Conservation (phyloP, 2,888 invertebrate genomes). For the Pyrocoelia pectoralis region DNA sequence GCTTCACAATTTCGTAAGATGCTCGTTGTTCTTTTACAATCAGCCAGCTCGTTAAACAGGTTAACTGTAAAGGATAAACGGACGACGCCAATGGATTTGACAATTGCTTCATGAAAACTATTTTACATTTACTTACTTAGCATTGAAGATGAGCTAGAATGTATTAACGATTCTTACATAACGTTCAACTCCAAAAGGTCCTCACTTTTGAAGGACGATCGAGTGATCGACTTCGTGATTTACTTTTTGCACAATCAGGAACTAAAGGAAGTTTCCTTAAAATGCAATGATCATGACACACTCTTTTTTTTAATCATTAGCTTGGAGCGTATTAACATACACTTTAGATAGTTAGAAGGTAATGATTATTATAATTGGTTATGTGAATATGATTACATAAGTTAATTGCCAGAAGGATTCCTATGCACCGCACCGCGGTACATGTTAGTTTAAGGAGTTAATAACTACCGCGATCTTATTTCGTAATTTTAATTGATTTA, state of each 20-base stretch:
- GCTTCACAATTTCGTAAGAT: constrained; percentile 55
- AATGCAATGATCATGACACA: constrained; percentile 7
- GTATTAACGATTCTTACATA: constrained; percentile 9
- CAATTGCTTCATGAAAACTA: constrained; percentile 18
- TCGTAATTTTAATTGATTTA: background rate
- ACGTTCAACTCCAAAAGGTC: background rate
- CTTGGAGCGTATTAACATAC: background rate
- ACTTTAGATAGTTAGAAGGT: constrained; percentile 13
- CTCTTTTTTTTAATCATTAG: background rate
- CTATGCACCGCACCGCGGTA: too few species aligned
- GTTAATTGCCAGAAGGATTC: background rate
- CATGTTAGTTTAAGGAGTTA: background rate
- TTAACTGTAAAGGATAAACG: constrained; percentile 12
- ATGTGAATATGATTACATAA: constrained; percentile 13
- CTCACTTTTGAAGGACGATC: background rate
- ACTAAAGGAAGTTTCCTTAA: constrained; percentile 4
- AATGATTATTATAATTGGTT: constrained; percentile 8
- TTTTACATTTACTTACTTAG: constrained; percentile 17
- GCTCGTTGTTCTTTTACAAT: constrained; percentile 43
- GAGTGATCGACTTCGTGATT: background rate
- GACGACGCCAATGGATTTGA: constrained; percentile 16
- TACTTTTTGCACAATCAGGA: background rate
- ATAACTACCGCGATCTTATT: constrained; percentile 1
- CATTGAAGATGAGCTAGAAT: constrained; percentile 31
- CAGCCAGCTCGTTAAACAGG: constrained; percentile 27